Evolutionary conservation across 2,888 invertebrate species (phyloP).

Genomic region (Drosophila pullipes): DNA sequence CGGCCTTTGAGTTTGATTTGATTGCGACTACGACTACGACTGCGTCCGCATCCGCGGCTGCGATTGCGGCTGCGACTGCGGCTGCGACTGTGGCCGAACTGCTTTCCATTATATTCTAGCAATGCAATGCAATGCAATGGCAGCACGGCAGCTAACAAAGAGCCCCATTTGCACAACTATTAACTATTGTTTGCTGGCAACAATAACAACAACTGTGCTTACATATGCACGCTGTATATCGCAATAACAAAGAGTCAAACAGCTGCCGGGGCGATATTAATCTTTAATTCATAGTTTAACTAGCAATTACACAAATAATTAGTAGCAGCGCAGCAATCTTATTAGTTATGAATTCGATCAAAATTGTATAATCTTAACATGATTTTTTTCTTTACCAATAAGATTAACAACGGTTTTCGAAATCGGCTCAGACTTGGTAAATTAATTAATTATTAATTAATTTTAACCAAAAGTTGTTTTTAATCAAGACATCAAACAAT

Average conservation of each 20-base stretch:
- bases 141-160: background rate
- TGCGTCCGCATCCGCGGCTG: background rate
- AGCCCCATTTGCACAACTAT: constrained; percentile 14
- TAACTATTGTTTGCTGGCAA: constrained; percentile 7
- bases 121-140: background rate
- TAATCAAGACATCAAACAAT: background rate
- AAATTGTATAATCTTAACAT: background rate
- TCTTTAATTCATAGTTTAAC: background rate
- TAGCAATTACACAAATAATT: background rate
- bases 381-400: background rate
- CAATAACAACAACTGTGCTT: background rate
- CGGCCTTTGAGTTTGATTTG: constrained; percentile 17
- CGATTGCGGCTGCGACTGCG: background rate
- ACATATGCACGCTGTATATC: background rate
- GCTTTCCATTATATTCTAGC: background rate
- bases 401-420: background rate
- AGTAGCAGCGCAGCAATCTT: background rate
- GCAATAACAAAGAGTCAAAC: constrained; percentile 4
- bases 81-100: no score
- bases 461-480: background rate
- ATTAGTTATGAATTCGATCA: background rate
- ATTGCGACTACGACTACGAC: constrained; percentile 1
- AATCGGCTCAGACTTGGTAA: background rate
- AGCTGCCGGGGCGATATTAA: background rate
- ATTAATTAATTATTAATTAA: background rate